Evolutionary conservation across 2,113 vertebrate genomes (phyloP).

Genomic region (Eulacestoma nigropectus): DNA sequence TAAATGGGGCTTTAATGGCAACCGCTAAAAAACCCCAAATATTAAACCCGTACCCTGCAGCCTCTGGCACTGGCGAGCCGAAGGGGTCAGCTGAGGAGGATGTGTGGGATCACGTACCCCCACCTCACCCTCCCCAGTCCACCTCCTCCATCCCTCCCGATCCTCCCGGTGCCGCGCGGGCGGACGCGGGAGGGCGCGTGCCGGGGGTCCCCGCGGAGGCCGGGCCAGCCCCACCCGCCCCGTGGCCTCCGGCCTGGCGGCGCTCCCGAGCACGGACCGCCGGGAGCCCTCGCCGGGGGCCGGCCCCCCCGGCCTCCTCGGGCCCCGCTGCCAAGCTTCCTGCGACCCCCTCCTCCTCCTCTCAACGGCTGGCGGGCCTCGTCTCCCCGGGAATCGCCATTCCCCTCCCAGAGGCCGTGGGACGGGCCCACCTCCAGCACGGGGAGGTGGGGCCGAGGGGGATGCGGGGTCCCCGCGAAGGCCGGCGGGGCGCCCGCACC

Average conservation of each 20-base stretch:
- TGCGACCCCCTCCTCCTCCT: background rate
- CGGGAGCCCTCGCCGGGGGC: background rate
- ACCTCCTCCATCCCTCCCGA: background rate
- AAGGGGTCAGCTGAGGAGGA: background rate
- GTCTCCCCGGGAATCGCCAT: background rate
- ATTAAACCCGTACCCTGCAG: background rate
- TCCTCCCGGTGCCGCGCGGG: background rate
- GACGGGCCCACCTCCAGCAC: slow-evolving; percentile 7
- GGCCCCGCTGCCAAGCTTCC: background rate
- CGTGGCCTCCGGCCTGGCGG: background rate
- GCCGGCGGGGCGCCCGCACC: background rate
- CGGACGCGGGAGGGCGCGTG: background rate
- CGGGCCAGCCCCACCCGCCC: background rate
- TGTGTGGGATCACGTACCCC: fast-evolving
- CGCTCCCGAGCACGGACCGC: background rate
- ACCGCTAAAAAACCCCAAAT: background rate
- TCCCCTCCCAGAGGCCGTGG: background rate
- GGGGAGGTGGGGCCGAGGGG: slow-evolving; percentile 11
- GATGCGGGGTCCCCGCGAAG: background rate
- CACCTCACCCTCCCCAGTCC: background rate
- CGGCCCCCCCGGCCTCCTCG: background rate
- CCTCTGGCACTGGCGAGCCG: background rate
- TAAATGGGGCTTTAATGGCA: background rate
- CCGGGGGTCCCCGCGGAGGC: background rate
- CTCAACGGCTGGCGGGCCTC: background rate